A percentile compares a stretch with the other conserved stretches of the same genome.
These are phyloP conservation scores for Bungarus multicinctus DNA, from an alignment of 2,113 vertebrate genomes.

Conservation along the genomic window DNA sequence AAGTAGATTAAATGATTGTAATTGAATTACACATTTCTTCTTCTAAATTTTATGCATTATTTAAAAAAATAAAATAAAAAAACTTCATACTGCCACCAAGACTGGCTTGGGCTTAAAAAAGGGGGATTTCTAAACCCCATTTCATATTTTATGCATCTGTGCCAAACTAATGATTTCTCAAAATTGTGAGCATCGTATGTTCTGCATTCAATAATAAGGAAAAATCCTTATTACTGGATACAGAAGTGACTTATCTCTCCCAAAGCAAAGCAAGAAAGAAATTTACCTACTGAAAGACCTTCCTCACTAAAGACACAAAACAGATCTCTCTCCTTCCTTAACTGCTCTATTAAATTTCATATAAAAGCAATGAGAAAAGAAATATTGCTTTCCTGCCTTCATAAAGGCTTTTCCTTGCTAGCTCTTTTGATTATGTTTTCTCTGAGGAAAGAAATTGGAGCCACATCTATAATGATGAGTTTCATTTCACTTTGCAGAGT, in stretches of 20 bases:
- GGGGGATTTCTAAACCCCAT: conserved; percentile 8
- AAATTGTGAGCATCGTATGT: neutral
- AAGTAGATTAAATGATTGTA: conserved; percentile 15
- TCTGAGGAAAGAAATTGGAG: neutral
- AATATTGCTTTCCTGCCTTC: neutral
- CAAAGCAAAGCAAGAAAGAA: neutral
- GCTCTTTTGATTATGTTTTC: conserved; percentile 2
- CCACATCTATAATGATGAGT: neutral
- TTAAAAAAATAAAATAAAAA: neutral
- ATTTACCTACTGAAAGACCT: neutral
- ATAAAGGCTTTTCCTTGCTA: neutral
- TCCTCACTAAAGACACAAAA: neutral
- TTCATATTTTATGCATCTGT: neutral
- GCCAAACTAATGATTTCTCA: neutral
- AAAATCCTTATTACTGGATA: too few relatives aligned
- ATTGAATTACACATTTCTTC: conserved; percentile 23
- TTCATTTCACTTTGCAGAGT: conserved; percentile 4
- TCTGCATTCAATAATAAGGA: neutral
- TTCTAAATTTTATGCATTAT: conserved; percentile 19
- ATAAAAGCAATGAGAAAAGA: conserved; percentile 19
- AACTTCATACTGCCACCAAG: neutral
- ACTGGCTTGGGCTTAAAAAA: conserved; percentile 30
- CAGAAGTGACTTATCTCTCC: too few relatives aligned
- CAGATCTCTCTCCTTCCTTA: neutral
- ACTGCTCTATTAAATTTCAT: conserved; percentile 2